These are phyloP conservation scores for Calameuta pallipes DNA, from an alignment of 2,888 invertebrate species.

Conservation along the genomic window DNA sequence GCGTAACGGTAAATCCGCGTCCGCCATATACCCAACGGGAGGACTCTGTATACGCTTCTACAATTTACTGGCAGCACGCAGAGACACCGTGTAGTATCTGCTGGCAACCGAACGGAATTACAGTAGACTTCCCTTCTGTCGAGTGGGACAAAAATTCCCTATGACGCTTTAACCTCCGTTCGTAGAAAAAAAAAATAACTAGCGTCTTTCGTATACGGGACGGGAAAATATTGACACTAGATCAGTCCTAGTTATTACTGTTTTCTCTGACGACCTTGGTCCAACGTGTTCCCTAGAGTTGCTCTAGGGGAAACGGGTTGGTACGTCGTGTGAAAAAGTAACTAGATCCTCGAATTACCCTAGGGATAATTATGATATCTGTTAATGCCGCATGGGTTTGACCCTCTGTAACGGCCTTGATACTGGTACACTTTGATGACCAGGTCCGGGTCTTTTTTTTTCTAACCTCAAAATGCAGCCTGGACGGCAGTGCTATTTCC, in stretches of 20 bases:
- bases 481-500: neutral
- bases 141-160: neutral
- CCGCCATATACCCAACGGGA: neutral
- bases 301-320: neutral
- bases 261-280: neutral
- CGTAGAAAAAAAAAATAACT: neutral
- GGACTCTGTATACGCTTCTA: neutral
- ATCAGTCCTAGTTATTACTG: neutral
- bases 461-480: neutral
- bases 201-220: neutral
- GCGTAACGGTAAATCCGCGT: conserved; percentile 52
- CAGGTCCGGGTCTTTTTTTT: neutral
- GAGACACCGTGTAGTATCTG: neutral
- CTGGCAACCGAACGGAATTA: neutral
- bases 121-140: neutral
- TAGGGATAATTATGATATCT: neutral
- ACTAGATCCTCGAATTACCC: neutral
- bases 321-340: neutral
- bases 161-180: neutral
- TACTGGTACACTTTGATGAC: neutral
- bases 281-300: neutral
- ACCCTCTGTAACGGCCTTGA: neutral
- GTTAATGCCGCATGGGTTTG: neutral
- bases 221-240: neutral
- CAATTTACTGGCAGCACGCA: neutral